phyloP scores from a whole-genome alignment of 2,113 vertebrate genomes.

The Lophura nycthemera region DNA sequence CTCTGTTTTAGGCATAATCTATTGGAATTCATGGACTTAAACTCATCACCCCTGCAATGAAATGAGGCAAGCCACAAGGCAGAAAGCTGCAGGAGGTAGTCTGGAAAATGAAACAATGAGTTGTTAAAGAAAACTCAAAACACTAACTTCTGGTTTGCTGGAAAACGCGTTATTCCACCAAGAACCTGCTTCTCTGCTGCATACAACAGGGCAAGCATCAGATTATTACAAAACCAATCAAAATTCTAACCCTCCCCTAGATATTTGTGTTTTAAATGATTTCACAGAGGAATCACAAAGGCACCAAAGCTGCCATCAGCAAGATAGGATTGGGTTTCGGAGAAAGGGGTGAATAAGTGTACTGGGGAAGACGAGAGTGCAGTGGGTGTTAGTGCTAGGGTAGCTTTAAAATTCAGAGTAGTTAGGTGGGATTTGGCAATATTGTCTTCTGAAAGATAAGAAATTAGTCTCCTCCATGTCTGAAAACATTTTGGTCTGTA shows the following conservation, averaged over 20 bases:
- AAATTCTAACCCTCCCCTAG: not conserved
- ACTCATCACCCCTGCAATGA: not conserved
- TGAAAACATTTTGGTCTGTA: not conserved
- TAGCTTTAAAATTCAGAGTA: not conserved
- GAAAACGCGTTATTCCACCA: not conserved
- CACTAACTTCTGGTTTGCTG: not conserved
- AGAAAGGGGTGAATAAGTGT: not conserved
- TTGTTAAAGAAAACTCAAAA: not conserved
- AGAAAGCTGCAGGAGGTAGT: not conserved
- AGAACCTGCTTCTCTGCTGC: not conserved
- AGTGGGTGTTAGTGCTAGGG: not conserved
- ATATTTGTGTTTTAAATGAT: not conserved
- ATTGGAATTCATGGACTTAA: not conserved
- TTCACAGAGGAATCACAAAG: not conserved
- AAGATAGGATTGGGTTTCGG: not conserved
- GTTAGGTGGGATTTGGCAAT: not conserved
- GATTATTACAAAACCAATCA: not conserved
- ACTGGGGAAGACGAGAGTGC: not conserved
- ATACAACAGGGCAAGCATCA: not conserved
- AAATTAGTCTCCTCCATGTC: accelerated
- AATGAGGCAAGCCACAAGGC: not conserved
- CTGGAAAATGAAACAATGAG: not conserved
- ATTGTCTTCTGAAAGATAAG: not conserved
- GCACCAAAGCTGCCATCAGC: not conserved
- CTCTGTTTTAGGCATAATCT: not conserved